These are phyloP conservation scores for Etheostoma perlongum DNA, from an alignment of 2,797 vertebrate species.

Conservation along the genomic window DNA sequence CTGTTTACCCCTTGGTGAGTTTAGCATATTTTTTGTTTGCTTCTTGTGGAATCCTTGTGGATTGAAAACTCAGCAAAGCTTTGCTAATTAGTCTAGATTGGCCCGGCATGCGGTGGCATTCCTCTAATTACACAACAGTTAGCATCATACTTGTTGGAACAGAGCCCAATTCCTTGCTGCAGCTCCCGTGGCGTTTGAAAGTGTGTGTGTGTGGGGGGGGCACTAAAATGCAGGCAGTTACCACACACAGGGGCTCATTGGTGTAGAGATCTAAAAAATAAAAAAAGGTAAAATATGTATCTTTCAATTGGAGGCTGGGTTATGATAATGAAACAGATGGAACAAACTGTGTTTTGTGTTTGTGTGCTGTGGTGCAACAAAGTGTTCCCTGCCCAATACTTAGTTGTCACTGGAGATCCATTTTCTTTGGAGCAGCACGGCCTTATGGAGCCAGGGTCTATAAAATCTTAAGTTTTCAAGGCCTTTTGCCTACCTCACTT, in stretches of 20 bases:
- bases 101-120: slow-evolving; percentile 40
- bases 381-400: slow-evolving; percentile 22
- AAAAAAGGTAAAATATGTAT: slow-evolving; percentile 30
- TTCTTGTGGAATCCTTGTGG: slow-evolving; percentile 17
- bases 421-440: slow-evolving; percentile 17
- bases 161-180: slow-evolving; percentile 14
- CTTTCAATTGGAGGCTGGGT: neutral
- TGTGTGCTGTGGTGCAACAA: slow-evolving; percentile 18
- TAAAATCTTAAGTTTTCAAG: slow-evolving; percentile 25
- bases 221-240: slow-evolving; percentile 11
- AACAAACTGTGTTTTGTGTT: slow-evolving; percentile 21
- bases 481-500: slow-evolving; percentile 8
- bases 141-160: slow-evolving; percentile 39
- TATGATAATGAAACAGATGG: slow-evolving; percentile 13
- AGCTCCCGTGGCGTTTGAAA: slow-evolving; percentile 25
- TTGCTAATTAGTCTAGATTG: slow-evolving; percentile 64
- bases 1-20: slow-evolving; percentile 35
- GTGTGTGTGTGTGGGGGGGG: neutral
- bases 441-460: slow-evolving; percentile 6
- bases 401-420: slow-evolving; percentile 37
- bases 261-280: slow-evolving; percentile 18
- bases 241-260: neutral
- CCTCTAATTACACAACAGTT: slow-evolving; percentile 50
- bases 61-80: slow-evolving; percentile 53
- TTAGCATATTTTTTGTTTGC: slow-evolving; percentile 16